Evolutionary conservation across 2,888 invertebrate species (phyloP).

Genomic region (Lasioglossum villosulum): DNA sequence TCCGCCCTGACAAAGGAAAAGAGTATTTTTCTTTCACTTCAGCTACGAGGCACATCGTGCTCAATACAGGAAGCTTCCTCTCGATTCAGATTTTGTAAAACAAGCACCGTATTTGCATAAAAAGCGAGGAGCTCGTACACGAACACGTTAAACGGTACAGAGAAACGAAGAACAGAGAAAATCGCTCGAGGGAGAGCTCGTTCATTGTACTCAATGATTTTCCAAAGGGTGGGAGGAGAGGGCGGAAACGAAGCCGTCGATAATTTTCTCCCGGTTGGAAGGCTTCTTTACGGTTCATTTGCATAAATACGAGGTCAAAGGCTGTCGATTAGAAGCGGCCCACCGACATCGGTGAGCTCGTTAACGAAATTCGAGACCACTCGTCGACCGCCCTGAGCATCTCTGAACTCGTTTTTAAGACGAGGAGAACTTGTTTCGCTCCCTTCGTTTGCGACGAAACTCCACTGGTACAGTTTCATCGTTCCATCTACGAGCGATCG

Average conservation of each 20-base stretch:
- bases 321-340: slow-evolving; percentile 45
- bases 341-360: slow-evolving; percentile 18
- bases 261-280: slow-evolving; percentile 48
- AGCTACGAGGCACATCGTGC: no score
- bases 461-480: background rate
- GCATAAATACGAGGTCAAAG: slow-evolving; percentile 59
- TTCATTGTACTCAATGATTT: slow-evolving; percentile 45
- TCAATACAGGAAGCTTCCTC: background rate
- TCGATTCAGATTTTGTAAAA: slow-evolving; percentile 1
- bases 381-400: slow-evolving; percentile 7
- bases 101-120: background rate
- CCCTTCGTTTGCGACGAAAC: background rate
- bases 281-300: slow-evolving; percentile 49
- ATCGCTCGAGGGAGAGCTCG: slow-evolving; percentile 10
- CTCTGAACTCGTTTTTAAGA: slow-evolving; percentile 6
- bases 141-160: background rate
- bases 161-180: background rate
- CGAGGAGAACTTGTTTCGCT: background rate
- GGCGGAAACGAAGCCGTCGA: slow-evolving; percentile 45
- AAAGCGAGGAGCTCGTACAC: background rate
- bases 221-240: background rate
- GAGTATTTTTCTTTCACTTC: no score
- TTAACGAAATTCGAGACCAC: slow-evolving; percentile 46
- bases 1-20: no score
- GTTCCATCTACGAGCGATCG: background rate